Percentiles rank a stretch among this genome's conserved stretches.
These are phyloP conservation scores for Corythornis cristatus DNA, from an alignment of 2,113 vertebrate genomes.

Conservation along the genomic window DNA sequence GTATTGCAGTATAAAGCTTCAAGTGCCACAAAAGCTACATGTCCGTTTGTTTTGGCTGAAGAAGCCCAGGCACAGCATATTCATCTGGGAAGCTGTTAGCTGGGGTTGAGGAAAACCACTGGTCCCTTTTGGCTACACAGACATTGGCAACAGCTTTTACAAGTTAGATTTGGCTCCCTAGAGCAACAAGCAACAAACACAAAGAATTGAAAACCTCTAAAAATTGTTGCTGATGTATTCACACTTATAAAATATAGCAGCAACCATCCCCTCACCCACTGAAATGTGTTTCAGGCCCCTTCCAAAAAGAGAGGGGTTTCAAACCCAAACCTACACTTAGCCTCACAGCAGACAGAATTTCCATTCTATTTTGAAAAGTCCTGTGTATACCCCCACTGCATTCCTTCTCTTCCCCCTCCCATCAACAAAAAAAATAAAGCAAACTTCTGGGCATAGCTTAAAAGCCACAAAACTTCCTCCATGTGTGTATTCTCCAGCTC, in stretches of 20 bases:
- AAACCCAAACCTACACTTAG: constrained; percentile 40
- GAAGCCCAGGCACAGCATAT: not conserved
- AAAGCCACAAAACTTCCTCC: constrained; percentile 56
- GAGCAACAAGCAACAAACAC: not conserved
- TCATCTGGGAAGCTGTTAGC: constrained; percentile 26
- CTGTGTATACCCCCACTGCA: not conserved
- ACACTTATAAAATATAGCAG: constrained; percentile 49
- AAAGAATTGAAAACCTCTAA: constrained; percentile 18
- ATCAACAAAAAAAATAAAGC: not conserved
- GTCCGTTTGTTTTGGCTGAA: constrained; percentile 47
- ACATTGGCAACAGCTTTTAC: not conserved
- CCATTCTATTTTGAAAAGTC: constrained; percentile 30
- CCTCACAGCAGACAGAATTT: constrained; percentile 1
- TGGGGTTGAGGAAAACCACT: not conserved
- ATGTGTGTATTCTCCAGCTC: constrained; percentile 45
- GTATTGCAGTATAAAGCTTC: not conserved
- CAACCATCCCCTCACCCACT: not conserved
- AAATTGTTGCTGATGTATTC: constrained; percentile 48
- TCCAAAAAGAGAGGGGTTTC: constrained; percentile 54
- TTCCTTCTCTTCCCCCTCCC: not conserved
- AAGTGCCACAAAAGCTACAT: not conserved
- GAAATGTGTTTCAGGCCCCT: not conserved
- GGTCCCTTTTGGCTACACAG: not conserved
- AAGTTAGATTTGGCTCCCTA: not conserved
- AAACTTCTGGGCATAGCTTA: constrained; percentile 44